Base-by-base conservation (phyloP, 2,888 invertebrate species). In the Melinaea menophilus region DNA sequence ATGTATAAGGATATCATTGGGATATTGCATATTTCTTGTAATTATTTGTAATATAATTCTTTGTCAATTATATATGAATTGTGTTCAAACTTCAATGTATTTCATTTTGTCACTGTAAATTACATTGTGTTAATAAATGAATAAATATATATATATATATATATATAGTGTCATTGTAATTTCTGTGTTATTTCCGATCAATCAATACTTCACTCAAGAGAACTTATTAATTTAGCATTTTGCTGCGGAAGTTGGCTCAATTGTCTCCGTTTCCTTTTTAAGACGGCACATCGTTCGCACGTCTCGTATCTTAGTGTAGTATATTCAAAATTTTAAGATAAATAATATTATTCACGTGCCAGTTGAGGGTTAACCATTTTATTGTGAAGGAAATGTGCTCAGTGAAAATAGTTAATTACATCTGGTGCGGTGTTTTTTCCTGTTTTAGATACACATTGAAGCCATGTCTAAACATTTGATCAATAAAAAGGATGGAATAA, bases 161-260 rank as follows among this genome's bases (percentile, higher is more conserved):
- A 13, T n/a, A 48, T 48, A 5, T 13, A 48, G n/a, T 13, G 13
- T 22, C 22, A 0, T 48, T 22, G 5, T 48, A 2, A n/a, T 48
- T 13, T 13, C 48, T 13, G 13, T 12, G 13, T 13, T 48, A n/a
- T 51, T 11, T 31, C 31, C 5, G 51, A 4, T 51, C 51, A 51
- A 31, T 51, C 41, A 41, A 41, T 41, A 41, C 7, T 37, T 37
- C 37, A 37, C 41, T 61, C 56, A 63, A 70, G 66, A 66, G 71
- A 71, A 73, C 72, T 74, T 80, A 74, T 65, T 74, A 76, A 69
- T 82, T 86, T 86, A 88, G 83, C 69, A 71, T 81, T 81, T 80
- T 73, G 80, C 74, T 73, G 71, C 85, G 86, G 88, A 88, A 82
- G 84, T 78, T 65, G 73, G 72, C 72, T 75, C 75, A 71, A 79